A percentile compares a stretch with the other conserved stretches of the same genome.
These are phyloP conservation scores for Silurus lanzhouensis DNA, from an alignment of 2,797 vertebrate species.

Conservation along the genomic window DNA sequence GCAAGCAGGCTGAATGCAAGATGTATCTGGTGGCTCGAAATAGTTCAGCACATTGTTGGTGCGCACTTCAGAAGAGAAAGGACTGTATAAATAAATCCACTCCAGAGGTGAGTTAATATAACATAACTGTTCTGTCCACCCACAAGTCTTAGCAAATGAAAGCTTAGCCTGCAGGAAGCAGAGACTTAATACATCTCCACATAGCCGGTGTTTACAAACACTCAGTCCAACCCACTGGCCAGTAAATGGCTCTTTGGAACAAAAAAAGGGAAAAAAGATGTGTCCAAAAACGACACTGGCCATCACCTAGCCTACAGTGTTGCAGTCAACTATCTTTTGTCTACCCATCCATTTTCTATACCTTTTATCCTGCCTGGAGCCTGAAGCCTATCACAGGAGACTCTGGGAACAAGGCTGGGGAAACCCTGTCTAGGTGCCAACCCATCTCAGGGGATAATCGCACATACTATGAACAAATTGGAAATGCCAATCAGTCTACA, in stretches of 20 bases:
- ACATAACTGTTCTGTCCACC: slow-evolving; percentile 58
- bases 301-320: not conserved
- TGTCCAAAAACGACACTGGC: not conserved
- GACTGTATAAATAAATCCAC: slow-evolving; percentile 65
- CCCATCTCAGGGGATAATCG: too few relatives aligned
- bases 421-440: too few relatives aligned
- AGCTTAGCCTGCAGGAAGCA: slow-evolving; percentile 58
- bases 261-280: too few relatives aligned
- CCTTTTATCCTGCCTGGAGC: not conserved
- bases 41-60: slow-evolving; percentile 45
- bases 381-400: too few relatives aligned
- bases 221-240: not conserved
- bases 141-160: slow-evolving; percentile 66
- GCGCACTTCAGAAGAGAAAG: slow-evolving; percentile 65
- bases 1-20: not conserved
- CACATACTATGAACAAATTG: too few relatives aligned
- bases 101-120: slow-evolving; percentile 71
- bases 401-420: too few relatives aligned
- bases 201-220: slow-evolving; percentile 64
- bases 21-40: not conserved
- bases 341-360: not conserved
- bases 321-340: not conserved
- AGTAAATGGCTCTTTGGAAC: not conserved
- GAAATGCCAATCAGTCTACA: too few relatives aligned
- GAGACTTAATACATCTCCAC: slow-evolving; percentile 69